Percentiles rank a stretch among this genome's conserved stretches.
phyloP scores from a whole-genome alignment of 2,797 vertebrate species.

The Cetoscarus ocellatus region DNA sequence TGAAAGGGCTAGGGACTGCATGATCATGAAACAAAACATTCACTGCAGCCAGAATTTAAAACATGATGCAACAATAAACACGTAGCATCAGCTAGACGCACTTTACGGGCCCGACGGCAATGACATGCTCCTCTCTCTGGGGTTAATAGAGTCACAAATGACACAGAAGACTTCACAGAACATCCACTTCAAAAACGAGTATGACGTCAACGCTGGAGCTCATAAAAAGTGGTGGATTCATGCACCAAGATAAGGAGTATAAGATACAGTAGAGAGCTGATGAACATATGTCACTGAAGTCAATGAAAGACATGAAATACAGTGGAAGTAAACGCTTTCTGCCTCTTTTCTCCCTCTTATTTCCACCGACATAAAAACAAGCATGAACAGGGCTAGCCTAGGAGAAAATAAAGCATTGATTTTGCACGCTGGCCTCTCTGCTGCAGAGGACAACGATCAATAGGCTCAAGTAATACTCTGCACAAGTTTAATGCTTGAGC shows the following conservation, averaged over 20 bases:
- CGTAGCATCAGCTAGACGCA: background rate
- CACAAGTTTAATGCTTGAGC: slow-evolving; percentile 80
- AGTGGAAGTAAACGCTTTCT: slow-evolving; percentile 47
- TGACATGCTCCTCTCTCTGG: too few species aligned
- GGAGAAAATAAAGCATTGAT: slow-evolving; percentile 85
- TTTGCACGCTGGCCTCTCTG: slow-evolving; percentile 77
- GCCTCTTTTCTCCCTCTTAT: slow-evolving; percentile 63
- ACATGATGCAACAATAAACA: background rate
- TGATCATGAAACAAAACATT: background rate
- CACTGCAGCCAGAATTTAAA: background rate
- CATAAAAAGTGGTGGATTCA: slow-evolving; percentile 42
- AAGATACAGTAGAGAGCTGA: background rate
- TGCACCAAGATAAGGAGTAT: slow-evolving; percentile 40
- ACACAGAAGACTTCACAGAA: slow-evolving; percentile 24
- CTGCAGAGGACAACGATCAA: slow-evolving; percentile 78
- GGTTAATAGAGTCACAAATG: slow-evolving; percentile 8
- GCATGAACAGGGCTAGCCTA: slow-evolving; percentile 72
- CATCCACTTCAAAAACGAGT: slow-evolving; percentile 32
- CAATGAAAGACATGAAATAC: slow-evolving; percentile 40
- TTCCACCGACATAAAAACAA: slow-evolving; percentile 70
- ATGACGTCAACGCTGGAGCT: slow-evolving; percentile 38
- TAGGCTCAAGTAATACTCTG: slow-evolving; percentile 80
- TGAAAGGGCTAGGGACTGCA: too few species aligned
- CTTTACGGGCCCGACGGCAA: too few species aligned
- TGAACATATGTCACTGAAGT: slow-evolving; percentile 40